These are phyloP conservation scores for Saguinus imperator DNA, from an alignment of 2,113 vertebrate species.

Conservation along the genomic window DNA sequence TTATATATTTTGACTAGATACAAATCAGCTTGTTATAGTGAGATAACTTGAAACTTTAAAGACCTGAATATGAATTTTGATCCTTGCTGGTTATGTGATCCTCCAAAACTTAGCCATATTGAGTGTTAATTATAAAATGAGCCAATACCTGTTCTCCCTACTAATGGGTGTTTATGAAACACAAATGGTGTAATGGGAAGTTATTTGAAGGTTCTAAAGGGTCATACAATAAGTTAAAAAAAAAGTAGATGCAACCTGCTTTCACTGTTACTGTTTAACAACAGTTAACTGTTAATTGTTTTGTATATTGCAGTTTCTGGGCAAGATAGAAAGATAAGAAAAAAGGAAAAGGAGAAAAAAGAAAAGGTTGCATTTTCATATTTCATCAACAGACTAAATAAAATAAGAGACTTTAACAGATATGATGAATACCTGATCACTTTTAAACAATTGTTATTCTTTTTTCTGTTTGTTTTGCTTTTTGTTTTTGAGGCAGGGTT, in stretches of 20 bases:
- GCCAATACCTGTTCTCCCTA: neutral
- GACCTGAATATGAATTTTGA: neutral
- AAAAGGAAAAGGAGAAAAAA: neutral
- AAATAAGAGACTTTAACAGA: neutral
- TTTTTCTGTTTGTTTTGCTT: too few species aligned
- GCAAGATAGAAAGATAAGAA: neutral
- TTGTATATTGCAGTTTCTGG: neutral
- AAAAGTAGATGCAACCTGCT: neutral
- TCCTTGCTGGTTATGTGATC: neutral
- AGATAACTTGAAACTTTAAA: neutral
- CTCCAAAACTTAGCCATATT: neutral
- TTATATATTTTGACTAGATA: neutral
- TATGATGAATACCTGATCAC: neutral
- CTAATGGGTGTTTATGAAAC: neutral
- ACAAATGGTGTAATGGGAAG: neutral
- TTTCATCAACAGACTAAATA: conserved; percentile 2
- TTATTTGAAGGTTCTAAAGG: neutral
- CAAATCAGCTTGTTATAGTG: neutral
- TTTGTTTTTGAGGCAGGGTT: too few species aligned
- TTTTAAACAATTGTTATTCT: neutral
- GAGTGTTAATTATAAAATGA: neutral
- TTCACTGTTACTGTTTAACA: neutral
- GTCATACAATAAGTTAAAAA: neutral
- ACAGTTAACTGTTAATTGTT: neutral
- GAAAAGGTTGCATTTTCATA: neutral